Evolutionary conservation across 2,888 invertebrate species (phyloP), one percentile per base, ranked within the genome.

Genomic region (Gymnosoma rotundatum): DNA sequence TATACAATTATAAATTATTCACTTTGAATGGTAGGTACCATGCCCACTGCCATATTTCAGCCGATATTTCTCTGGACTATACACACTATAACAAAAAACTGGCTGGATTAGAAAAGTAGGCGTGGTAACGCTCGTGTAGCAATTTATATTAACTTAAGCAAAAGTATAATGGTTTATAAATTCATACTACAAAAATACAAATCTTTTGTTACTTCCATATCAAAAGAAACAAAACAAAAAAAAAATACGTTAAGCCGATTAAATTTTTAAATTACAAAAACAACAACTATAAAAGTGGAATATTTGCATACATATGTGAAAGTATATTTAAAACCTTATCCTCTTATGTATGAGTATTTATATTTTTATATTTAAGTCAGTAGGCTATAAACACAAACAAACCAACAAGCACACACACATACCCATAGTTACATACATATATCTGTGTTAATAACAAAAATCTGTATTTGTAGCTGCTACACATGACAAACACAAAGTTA

Each of bases 191-290:
- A 32, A 32, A 8, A 32, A 32, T 7, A 10, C 1, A 42, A 2
- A 42, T 4, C 12, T 42, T 12, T 69, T 56, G 72, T 80, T 76
- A 36, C 72, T 67, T 76, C 76, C 8, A 18, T 45, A 16, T 0
- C 60, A 42, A 38, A 66, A 66, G 52, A 67, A 61, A 74, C 52
- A 42, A 45, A 18, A 58, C 45, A 58, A 74, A 78, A 25, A 25
- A n/a, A 4, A 32, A 32, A 74, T 50, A 75, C 32, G 80, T 76
- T 83, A 83, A 80, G 83, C 80, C 67, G 83, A 76, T 83, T 80
- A 83, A 76, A 48, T 76, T 80, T 12, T 69, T 50, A 75, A 72
- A 80, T 54, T 48, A 50, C 52, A 80, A 20, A 56, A 78, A 64
- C n/a, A 61, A 64, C 20, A 70, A 2, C 18, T 20, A n/a, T 45